A percentile compares a stretch with the other conserved stretches of the same genome.
These are phyloP conservation scores for Probosciger aterrimus DNA, from an alignment of 2,113 vertebrate species.

Conservation along the genomic window DNA sequence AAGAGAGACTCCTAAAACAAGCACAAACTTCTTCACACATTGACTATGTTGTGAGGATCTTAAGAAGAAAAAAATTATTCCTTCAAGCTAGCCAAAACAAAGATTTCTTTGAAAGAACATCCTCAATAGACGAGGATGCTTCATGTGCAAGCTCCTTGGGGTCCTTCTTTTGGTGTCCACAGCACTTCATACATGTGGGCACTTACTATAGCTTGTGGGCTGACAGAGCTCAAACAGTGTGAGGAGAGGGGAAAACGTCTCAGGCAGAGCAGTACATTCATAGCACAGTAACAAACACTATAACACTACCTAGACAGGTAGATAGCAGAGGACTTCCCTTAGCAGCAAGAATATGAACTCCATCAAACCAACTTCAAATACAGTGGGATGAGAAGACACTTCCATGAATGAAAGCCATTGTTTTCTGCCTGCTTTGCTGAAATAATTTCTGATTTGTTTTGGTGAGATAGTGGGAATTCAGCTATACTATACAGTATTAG, in stretches of 20 bases:
- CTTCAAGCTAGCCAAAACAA: neutral
- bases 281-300: fast-evolving
- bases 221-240: neutral
- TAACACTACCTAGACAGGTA: neutral
- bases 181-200: neutral
- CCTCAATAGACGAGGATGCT: neutral
- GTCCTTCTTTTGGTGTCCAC: neutral
- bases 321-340: neutral
- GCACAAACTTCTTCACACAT: neutral
- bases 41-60: neutral
- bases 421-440: neutral
- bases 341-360: neutral
- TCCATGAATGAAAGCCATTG: neutral
- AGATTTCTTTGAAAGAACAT: neutral
- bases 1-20: neutral
- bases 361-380: neutral
- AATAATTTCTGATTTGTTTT: neutral
- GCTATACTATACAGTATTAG: neutral
- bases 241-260: fast-evolving
- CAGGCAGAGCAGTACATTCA: neutral
- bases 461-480: neutral
- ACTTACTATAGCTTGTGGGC: fast-evolving
- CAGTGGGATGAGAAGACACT: fast-evolving
- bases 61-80: neutral
- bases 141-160: neutral